These are phyloP conservation scores for Lymantria dispar DNA, from an alignment of 2,888 invertebrate species.

Conservation along the genomic window DNA sequence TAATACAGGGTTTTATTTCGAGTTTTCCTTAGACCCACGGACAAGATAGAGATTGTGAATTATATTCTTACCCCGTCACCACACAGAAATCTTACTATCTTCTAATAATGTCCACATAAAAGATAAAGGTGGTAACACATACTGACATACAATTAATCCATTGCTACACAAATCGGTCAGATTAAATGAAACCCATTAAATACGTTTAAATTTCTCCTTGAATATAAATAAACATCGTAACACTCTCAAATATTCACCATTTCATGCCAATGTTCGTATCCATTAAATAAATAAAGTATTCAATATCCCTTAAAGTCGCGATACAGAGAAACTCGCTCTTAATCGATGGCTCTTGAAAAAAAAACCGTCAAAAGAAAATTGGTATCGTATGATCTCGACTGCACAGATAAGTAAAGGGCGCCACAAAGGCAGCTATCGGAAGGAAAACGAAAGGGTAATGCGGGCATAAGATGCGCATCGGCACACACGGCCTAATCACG, in stretches of 20 bases:
- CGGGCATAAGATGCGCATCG: constrained; percentile 82
- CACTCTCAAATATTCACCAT: constrained; percentile 4
- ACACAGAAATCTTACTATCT: too few relatives aligned
- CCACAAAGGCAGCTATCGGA: constrained; percentile 80
- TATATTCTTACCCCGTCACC: too few relatives aligned
- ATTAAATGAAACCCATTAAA: too few relatives aligned
- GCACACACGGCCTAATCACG: constrained; percentile 81
- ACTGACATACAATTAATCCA: too few relatives aligned
- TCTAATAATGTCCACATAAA: too few relatives aligned
- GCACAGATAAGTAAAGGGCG: constrained; percentile 63
- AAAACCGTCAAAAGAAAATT: constrained; percentile 59
- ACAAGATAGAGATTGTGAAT: too few relatives aligned
- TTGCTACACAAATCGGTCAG: too few relatives aligned
- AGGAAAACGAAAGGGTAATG: constrained; percentile 82
- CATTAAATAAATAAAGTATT: constrained; percentile 34
- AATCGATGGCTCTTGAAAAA: constrained; percentile 52
- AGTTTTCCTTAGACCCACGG: too few relatives aligned
- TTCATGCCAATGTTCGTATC: constrained; percentile 11
- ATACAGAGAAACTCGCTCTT: constrained; percentile 20
- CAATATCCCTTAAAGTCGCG: constrained; percentile 21
- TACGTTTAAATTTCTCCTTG: too few relatives aligned
- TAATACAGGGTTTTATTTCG: too few relatives aligned
- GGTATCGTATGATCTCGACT: constrained; percentile 67
- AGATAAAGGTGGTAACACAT: too few relatives aligned
- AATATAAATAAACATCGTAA: too few relatives aligned